Evolutionary conservation across 1,140 invertebrate genomes (phyloP).

Genomic region (Diorhabda carinulata): DNA sequence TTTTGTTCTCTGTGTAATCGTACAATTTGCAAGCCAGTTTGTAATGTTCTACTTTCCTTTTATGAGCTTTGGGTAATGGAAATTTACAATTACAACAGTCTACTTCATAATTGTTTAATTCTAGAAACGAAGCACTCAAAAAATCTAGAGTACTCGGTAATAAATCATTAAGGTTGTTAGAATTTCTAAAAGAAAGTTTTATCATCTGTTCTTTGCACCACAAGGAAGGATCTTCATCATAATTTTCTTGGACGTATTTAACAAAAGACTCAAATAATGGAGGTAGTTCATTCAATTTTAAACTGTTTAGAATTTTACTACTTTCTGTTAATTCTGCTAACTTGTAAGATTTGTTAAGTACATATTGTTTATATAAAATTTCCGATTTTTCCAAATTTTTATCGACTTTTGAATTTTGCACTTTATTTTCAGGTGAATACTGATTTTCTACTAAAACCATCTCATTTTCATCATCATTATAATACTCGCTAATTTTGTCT

Average conservation of each 20-base stretch:
- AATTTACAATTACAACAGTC: slow-evolving; percentile 38
- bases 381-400: slow-evolving; percentile 6
- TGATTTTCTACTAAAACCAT: slow-evolving; percentile 39
- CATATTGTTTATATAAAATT: slow-evolving; percentile 29
- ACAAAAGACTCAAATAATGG: slow-evolving; percentile 25
- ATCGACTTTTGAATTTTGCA: slow-evolving; percentile 1
- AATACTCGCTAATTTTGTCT: slow-evolving; percentile 29
- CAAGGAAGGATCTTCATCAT: slow-evolving; percentile 26
- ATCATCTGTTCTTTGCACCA: slow-evolving; percentile 40
- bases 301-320: slow-evolving; percentile 15
- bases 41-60: slow-evolving; percentile 29
- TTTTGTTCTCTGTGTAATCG: slow-evolving; percentile 20
- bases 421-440: slow-evolving; percentile 21
- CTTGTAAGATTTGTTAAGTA: slow-evolving; percentile 32
- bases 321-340: slow-evolving; percentile 30
- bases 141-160: slow-evolving; percentile 26
- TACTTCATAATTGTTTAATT: slow-evolving; percentile 24
- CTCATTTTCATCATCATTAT: slow-evolving; percentile 26
- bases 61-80: slow-evolving; percentile 39
- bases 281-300: slow-evolving; percentile 14
- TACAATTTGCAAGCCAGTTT: slow-evolving; percentile 31
- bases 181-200: slow-evolving; percentile 28
- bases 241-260: slow-evolving; percentile 26
- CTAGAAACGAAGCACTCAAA: slow-evolving; percentile 32
- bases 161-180: slow-evolving; percentile 26